Conservation (phyloP, 2,113 vertebrate genomes). For the Jacana jacana region DNA sequence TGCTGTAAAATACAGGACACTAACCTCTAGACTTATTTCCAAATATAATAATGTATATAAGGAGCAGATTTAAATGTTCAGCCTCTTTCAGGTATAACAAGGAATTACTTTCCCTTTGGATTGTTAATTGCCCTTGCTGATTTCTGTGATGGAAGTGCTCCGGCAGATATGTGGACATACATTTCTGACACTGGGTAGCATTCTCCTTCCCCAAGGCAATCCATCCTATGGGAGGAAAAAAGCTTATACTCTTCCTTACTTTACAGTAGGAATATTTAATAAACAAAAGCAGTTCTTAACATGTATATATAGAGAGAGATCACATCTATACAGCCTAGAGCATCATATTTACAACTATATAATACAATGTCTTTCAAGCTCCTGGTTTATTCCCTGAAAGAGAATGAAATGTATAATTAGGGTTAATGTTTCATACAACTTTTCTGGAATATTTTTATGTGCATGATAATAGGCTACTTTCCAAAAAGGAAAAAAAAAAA, state of each 20-base stretch:
- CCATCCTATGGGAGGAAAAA: not conserved
- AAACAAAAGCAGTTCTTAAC: not conserved
- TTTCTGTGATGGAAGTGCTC: not conserved
- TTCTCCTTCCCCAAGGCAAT: not conserved
- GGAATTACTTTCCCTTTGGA: not conserved
- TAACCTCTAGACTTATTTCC: not conserved
- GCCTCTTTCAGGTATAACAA: not conserved
- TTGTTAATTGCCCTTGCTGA: not conserved
- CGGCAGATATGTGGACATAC: not conserved
- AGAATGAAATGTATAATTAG: constrained; percentile 2
- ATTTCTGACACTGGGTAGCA: not conserved
- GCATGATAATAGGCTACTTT: not conserved
- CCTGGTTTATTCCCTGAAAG: constrained; percentile 21
- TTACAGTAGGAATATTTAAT: not conserved
- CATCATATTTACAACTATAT: not conserved
- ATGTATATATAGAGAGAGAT: not conserved
- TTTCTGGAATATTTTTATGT: constrained; percentile 7
- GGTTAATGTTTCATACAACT: constrained; percentile 29
- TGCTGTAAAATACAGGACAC: not conserved
- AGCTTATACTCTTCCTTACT: not conserved
- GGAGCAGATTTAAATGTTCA: not conserved
- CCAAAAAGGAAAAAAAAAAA: not conserved
- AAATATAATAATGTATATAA: not conserved
- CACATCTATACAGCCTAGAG: not conserved
- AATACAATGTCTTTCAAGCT: not conserved